These are phyloP conservation scores for Hapalemur alaotrensis DNA, from an alignment of 2,797 vertebrate species.

Conservation along the genomic window DNA sequence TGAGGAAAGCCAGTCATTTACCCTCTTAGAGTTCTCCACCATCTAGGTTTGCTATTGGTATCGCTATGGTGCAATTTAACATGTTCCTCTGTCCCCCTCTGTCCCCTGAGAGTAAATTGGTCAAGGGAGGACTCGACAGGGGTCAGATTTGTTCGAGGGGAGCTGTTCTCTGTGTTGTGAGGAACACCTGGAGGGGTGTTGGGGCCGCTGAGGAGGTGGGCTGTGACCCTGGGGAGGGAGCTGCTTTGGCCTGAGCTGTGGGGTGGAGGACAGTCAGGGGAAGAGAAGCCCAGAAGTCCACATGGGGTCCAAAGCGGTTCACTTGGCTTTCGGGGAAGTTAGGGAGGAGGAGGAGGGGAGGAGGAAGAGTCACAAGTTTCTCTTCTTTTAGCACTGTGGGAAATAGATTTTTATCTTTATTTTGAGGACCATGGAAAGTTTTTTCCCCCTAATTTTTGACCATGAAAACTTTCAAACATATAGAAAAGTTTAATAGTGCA, in stretches of 20 bases:
- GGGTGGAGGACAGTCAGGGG: neutral
- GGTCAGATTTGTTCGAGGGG: neutral
- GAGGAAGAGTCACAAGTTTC: neutral
- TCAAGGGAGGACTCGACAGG: neutral
- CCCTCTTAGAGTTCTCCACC: neutral
- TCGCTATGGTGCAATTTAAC: neutral
- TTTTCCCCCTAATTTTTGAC: neutral
- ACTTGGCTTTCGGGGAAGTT: neutral
- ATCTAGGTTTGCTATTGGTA: neutral
- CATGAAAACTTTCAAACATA: neutral
- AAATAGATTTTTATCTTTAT: constrained; percentile 8
- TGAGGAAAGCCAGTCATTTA: neutral
- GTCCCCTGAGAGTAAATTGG: neutral
- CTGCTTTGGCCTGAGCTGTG: neutral
- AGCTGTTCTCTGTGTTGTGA: neutral
- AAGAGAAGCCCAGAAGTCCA: neutral
- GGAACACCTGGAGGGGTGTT: neutral
- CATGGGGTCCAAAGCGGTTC: neutral
- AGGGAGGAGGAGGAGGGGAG: neutral
- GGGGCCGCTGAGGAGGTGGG: neutral
- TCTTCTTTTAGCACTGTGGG: neutral
- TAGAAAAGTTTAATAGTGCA: neutral
- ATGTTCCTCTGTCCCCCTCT: neutral
- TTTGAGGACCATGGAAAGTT: neutral
- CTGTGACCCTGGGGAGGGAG: neutral